Percentiles rank a stretch among this genome's conserved stretches.
These are phyloP conservation scores for Ondatra zibethicus DNA, from an alignment of 2,113 vertebrate genomes.

Conservation along the genomic window DNA sequence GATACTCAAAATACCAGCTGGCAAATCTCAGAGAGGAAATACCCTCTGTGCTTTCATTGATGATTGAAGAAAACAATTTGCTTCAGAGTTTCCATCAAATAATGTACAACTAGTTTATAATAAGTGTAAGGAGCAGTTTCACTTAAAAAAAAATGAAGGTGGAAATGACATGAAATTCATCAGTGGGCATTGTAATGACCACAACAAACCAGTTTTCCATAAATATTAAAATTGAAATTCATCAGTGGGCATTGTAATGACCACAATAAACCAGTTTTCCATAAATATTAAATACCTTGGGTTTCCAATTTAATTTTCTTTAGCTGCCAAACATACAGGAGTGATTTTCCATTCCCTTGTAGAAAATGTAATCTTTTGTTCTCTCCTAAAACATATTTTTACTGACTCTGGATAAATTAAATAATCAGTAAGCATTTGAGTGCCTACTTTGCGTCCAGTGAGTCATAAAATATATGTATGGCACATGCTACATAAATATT, in stretches of 20 bases:
- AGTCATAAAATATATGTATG: slow-evolving; percentile 56
- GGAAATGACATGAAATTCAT: neutral
- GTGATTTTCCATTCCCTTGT: neutral
- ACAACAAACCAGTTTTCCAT: neutral
- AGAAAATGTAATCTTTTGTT: neutral
- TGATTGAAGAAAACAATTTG: neutral
- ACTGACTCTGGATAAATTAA: slow-evolving; percentile 46
- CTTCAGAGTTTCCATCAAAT: neutral
- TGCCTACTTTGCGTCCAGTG: slow-evolving; percentile 57
- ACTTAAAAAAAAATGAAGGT: neutral
- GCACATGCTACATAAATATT: slow-evolving; percentile 70
- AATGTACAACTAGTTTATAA: neutral
- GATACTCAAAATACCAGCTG: neutral
- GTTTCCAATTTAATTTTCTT: slow-evolving; percentile 33
- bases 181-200: neutral
- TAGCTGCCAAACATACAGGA: neutral
- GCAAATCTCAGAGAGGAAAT: neutral
- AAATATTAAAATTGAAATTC: slow-evolving; percentile 49
- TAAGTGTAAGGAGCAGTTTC: neutral
- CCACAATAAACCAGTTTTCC: neutral
- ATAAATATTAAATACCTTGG: slow-evolving; percentile 38
- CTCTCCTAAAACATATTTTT: slow-evolving; percentile 50
- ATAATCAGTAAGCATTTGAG: slow-evolving; percentile 56
- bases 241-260: neutral
- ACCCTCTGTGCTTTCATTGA: neutral